Base-by-base conservation (phyloP, 2,113 vertebrate genomes). In the Spermophilus dauricus region DNA sequence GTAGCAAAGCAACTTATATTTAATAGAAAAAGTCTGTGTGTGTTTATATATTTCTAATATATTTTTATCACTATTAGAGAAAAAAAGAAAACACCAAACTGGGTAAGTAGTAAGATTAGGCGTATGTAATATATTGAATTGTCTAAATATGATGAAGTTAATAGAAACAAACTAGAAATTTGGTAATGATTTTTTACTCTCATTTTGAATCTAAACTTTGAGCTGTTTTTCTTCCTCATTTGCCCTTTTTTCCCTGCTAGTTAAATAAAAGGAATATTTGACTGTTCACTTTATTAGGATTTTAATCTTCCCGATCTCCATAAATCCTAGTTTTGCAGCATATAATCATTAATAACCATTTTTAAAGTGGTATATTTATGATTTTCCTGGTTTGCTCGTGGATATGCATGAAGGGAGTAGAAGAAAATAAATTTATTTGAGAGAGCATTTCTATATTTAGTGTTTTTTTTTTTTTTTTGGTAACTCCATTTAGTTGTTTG, bases 371-470 rank as follows among this genome's bases (percentile, higher is more conserved):
- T 37, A 8, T 84, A 87, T 84, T 80, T 58, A 88, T 65, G 8
- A 63, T 73, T 67, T 73, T 80, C 17, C 69, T 28, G 30, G 65
- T 51, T 63, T 61, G 4, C 78, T 84, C 37, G 32, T 67, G 4
- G 58, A 63, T 56, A 91, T 80, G 53, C 22, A 77, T 84, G 63
- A 86, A 26, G 11, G 26, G 3, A 93, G 63, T 72, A 13, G 20
- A 89, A 81, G 48, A 90, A 96, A 97, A 90, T 37, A 63, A 65
- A 81, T 76, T 39, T 83, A 86, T 89, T 90, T 93, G 45, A 11
- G 32, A 86, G 83, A 84, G 14, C 28, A 51, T 80, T 78, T 90
- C 63, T 91, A 78, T 91, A 73, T 83, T 92, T 80, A 84, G 32
- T 34, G 20, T 77, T 45, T 45, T 45, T 45, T 45, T 42, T 78